phyloP scores from a whole-genome alignment of 2,113 vertebrate species.

The Paralichthys olivaceus region DNA sequence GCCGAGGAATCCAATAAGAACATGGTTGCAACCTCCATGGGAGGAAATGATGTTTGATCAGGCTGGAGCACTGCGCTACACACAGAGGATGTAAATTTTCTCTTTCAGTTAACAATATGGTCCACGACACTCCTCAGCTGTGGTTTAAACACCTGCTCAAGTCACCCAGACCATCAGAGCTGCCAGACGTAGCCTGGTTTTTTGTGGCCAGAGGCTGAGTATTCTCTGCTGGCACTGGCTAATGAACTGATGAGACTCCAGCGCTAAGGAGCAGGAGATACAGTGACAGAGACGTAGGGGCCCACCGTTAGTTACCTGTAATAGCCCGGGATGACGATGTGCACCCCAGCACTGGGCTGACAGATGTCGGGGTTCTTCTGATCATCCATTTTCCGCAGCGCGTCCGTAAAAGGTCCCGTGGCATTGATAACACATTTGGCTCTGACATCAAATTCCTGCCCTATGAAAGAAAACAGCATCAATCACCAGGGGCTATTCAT shows the following conservation, averaged over 20 bases:
- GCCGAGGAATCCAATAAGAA: constrained; percentile 50
- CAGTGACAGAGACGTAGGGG: constrained; percentile 78
- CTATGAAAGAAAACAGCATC: constrained; percentile 94
- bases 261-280: constrained; percentile 75
- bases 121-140: constrained; percentile 33
- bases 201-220: constrained; percentile 61
- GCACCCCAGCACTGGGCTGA: constrained; percentile 90
- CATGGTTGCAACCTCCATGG: constrained; percentile 33
- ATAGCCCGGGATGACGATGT: constrained; percentile 91
- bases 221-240: constrained; percentile 55
- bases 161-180: constrained; percentile 37
- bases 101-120: constrained; percentile 32
- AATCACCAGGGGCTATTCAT: constrained; percentile 87
- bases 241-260: constrained; percentile 76
- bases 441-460: constrained; percentile 97
- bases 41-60: constrained; percentile 51
- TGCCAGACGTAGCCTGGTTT: constrained; percentile 42
- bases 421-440: constrained; percentile 99
- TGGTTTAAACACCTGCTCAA: constrained; percentile 21
- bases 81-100: constrained; percentile 34
- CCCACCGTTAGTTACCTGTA: constrained; percentile 87
- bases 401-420: constrained; percentile 94
- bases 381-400: constrained; percentile 93
- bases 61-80: constrained; percentile 6
- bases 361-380: constrained; percentile 88